Percentiles rank a stretch among this genome's conserved stretches.
Evolutionary conservation across 2,797 vertebrate species (phyloP).

Genomic region (Neopelma chrysocephalum): DNA sequence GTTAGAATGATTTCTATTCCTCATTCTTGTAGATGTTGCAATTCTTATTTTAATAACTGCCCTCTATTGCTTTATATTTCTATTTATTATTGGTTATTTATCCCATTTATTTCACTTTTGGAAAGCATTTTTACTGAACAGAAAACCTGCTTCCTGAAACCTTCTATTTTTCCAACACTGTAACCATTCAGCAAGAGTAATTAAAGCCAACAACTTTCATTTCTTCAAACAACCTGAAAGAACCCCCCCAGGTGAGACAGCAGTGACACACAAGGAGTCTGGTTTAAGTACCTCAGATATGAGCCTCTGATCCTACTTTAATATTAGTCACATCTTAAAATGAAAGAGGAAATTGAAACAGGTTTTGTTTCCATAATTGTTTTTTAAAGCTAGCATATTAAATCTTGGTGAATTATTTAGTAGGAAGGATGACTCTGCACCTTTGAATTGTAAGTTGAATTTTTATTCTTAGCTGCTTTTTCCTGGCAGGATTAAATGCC

Average conservation of each 20-base stretch:
- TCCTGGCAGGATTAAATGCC: conserved; percentile 36
- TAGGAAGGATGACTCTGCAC: conserved; percentile 38
- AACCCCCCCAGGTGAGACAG: conserved; percentile 9
- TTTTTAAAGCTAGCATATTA: conserved; percentile 51
- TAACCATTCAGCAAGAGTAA: not conserved
- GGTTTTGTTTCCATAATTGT: conserved; percentile 43
- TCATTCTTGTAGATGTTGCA: not conserved
- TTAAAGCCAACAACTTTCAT: conserved; percentile 32
- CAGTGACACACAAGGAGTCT: not conserved
- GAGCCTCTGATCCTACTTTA: conserved; percentile 45
- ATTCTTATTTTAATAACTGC: not conserved
- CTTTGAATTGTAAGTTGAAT: conserved; percentile 64
- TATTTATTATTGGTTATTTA: not conserved
- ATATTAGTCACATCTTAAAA: conserved; percentile 53
- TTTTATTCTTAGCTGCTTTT: conserved; percentile 53
- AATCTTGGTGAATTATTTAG: conserved; percentile 55
- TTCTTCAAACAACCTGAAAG: not conserved
- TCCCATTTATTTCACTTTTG: not conserved
- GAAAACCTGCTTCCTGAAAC: not conserved
- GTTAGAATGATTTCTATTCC: not conserved
- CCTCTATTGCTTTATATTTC: not conserved
- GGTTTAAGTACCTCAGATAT: conserved; percentile 6
- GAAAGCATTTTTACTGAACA: not conserved
- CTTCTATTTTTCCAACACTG: not conserved
- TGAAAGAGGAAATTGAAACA: conserved; percentile 42